Evolutionary conservation across 2,113 vertebrate genomes (phyloP).

Genomic region (Tricholaema leucomelas): DNA sequence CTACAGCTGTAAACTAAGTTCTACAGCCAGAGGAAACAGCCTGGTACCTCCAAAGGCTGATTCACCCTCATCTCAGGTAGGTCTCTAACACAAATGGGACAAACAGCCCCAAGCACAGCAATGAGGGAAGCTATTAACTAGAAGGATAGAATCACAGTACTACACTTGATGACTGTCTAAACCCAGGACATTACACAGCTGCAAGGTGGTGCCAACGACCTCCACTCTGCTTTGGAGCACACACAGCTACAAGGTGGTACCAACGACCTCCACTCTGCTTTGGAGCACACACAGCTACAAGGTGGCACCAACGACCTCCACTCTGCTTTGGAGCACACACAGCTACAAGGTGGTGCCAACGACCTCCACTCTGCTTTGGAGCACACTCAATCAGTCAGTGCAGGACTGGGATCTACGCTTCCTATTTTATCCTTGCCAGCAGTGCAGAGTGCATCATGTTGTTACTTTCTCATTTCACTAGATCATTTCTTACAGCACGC

Average conservation of each 20-base stretch:
- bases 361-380: background rate
- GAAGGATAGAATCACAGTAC: too few species aligned
- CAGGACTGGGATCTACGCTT: background rate
- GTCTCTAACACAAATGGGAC: background rate
- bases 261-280: background rate
- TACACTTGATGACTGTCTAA: background rate
- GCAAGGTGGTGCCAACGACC: background rate
- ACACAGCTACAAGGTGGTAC: too few species aligned
- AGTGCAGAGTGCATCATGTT: background rate
- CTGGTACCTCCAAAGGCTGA: background rate
- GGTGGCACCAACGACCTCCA: accelerated
- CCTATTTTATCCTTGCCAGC: background rate
- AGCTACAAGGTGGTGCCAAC: background rate
- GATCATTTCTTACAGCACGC: background rate
- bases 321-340: background rate
- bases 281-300: background rate
- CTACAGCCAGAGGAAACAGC: background rate
- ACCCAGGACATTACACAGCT: background rate
- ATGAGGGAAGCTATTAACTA: background rate
- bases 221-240: background rate
- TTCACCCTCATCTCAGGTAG: background rate
- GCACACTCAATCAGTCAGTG: background rate
- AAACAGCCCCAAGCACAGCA: background rate
- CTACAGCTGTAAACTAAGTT: background rate
- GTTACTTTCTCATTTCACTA: background rate